Percentiles rank a stretch among this genome's conserved stretches.
phyloP scores from a whole-genome alignment of 2,888 invertebrate species.

The Ctena decussata region DNA sequence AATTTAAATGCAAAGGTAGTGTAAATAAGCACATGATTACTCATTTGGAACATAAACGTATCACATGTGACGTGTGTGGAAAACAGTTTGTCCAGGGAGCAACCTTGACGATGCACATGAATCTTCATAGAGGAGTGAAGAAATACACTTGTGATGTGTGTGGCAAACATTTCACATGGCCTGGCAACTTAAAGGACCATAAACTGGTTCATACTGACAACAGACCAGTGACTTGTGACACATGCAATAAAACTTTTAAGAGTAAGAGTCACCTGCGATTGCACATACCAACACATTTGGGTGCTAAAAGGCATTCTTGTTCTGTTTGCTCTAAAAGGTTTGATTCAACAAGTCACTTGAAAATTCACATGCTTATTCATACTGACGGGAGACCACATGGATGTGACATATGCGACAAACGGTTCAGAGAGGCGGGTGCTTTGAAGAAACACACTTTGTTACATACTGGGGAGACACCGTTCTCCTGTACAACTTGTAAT shows the following conservation, averaged over 20 bases:
- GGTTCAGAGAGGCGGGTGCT: neutral
- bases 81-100: neutral
- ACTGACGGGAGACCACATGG: neutral
- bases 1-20: neutral
- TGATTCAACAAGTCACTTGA: neutral
- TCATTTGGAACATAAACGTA: neutral
- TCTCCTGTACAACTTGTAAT: neutral
- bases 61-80: neutral
- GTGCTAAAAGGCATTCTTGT: neutral
- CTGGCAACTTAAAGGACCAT: neutral
- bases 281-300: neutral
- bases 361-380: neutral
- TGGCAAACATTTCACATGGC: neutral
- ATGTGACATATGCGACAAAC: neutral
- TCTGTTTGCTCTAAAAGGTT: neutral
- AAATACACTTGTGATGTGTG: neutral
- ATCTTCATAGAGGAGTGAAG: neutral
- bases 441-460: neutral
- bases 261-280: neutral
- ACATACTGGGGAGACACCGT: neutral
- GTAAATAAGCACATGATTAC: neutral
- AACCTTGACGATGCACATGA: neutral
- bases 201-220: neutral
- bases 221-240: neutral
- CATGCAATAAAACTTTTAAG: neutral